Base-by-base conservation (phyloP, 2,797 vertebrate species). In the Merluccius polli region DNA sequence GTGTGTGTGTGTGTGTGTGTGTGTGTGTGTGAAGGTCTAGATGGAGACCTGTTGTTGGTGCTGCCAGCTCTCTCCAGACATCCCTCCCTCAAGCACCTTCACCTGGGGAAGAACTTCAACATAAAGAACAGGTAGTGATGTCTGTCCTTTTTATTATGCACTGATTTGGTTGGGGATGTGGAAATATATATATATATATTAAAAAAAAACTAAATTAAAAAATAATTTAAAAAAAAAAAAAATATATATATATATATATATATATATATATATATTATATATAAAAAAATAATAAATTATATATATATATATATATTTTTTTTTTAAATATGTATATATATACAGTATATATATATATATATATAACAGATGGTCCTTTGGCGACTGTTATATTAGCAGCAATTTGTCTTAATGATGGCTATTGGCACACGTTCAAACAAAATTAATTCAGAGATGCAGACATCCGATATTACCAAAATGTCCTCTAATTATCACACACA, bases 91-190 rank as follows among this genome's bases (percentile, higher is more conserved):
- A 96, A 94, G 90, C 95, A 97, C 84, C 93, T 97, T 74, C 92
- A 95, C 81, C 87, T 97, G 80, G 96, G 96, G 83, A 97, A 96
- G 87, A 97, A 97, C 89, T 97, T 97, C 91, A 96, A 94, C 78
- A 94, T 97, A 91, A 97, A 97, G 90, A 95, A 93, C 91, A 96
- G 96, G 96, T 97, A 86, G 86, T 73, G 75, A 31, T 24, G 24
- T 29, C 12, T 63, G 11, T 63, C 78, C 59, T 30, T 68, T 68
- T 30, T 27, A 30, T 15, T 29, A 30, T 30, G 65, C n/a, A n/a
- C n/a, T n/a, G n/a, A n/a, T n/a, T n/a, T n/a, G n/a, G n/a, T n/a
- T n/a, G n/a, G n/a, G n/a, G n/a, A n/a, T n/a, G n/a, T n/a, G n/a
- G n/a, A n/a, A n/a, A n/a, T n/a, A n/a, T n/a, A n/a, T n/a, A n/a